Conservation (phyloP, 2,113 vertebrate species). For the Tricholaema leucomelas region DNA sequence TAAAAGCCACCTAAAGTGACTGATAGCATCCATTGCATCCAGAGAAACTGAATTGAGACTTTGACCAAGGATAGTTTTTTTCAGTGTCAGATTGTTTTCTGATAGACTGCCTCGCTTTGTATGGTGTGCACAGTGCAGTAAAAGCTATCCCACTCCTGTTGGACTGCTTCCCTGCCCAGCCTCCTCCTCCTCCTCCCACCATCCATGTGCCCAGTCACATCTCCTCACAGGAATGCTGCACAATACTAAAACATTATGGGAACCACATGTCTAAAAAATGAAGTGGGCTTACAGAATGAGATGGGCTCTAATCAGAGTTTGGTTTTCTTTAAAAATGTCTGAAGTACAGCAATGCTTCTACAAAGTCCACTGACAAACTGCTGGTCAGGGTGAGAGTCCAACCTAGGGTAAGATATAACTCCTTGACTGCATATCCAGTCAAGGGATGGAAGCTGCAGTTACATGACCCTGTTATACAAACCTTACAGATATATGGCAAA, state of each 20-base stretch:
- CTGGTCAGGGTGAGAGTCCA: background rate
- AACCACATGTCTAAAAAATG: slow-evolving; percentile 50
- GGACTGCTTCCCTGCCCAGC: slow-evolving; percentile 12
- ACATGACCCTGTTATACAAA: background rate
- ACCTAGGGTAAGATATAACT: background rate
- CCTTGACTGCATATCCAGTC: background rate
- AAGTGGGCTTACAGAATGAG: slow-evolving; percentile 32
- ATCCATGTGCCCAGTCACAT: slow-evolving; percentile 62
- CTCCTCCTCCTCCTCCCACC: slow-evolving; percentile 65
- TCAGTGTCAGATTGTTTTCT: background rate
- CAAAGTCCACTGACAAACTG: background rate
- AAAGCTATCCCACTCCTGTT: slow-evolving; percentile 3
- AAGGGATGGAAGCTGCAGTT: background rate
- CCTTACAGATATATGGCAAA: background rate
- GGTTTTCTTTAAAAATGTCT: slow-evolving; percentile 13
- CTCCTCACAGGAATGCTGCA: background rate
- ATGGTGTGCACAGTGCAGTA: background rate
- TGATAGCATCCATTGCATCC: background rate
- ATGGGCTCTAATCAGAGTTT: background rate
- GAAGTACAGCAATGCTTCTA: background rate
- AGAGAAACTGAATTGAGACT: background rate
- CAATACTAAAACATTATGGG: slow-evolving; percentile 38
- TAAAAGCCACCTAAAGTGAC: background rate
- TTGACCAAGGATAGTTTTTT: background rate
- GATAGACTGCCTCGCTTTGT: background rate